phyloP scores from a whole-genome alignment of 2,797 vertebrate species.

The Crocidura indochinensis region DNA sequence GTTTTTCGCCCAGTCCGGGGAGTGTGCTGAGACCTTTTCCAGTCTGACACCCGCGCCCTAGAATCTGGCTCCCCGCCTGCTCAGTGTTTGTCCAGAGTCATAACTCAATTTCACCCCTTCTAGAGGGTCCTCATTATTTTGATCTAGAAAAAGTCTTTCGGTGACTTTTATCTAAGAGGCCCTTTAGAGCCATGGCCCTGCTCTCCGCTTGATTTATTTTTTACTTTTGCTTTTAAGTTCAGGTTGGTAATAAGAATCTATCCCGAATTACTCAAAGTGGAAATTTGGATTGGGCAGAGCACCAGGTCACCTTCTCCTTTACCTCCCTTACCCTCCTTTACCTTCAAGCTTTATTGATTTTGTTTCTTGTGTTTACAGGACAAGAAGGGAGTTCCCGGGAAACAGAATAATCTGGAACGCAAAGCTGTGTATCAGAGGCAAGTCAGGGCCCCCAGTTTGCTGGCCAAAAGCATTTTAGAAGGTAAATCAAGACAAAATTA shows the following conservation, averaged over 20 bases:
- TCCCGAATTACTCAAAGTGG: not conserved
- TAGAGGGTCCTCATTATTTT: no score
- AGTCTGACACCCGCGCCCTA: no score
- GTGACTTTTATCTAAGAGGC: no score
- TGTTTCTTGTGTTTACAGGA: slow-evolving; percentile 91
- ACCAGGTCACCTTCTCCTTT: no score
- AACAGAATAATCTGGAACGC: slow-evolving; percentile 94
- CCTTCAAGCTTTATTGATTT: slow-evolving; percentile 11
- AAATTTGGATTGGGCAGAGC: not conserved
- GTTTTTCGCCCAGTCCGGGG: not conserved
- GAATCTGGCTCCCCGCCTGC: no score
- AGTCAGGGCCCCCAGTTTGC: slow-evolving; percentile 95
- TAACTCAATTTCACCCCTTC: no score
- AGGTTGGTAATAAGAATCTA: not conserved
- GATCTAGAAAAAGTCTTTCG: no score
- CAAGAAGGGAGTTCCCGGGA: slow-evolving; percentile 97
- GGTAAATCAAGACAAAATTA: slow-evolving; percentile 87
- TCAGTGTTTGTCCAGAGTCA: no score
- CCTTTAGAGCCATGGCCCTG: no score
- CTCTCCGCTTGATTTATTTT: not conserved
- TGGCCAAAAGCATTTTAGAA: slow-evolving; percentile 99
- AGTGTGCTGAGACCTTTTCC: no score
- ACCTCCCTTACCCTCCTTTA: not conserved
- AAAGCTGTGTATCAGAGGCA: slow-evolving; percentile 96
- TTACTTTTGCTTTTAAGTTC: not conserved